Evolutionary conservation across 2,113 vertebrate species (phyloP), one percentile per base, ranked within the genome.

Genomic region (Galeopterus variegatus): DNA sequence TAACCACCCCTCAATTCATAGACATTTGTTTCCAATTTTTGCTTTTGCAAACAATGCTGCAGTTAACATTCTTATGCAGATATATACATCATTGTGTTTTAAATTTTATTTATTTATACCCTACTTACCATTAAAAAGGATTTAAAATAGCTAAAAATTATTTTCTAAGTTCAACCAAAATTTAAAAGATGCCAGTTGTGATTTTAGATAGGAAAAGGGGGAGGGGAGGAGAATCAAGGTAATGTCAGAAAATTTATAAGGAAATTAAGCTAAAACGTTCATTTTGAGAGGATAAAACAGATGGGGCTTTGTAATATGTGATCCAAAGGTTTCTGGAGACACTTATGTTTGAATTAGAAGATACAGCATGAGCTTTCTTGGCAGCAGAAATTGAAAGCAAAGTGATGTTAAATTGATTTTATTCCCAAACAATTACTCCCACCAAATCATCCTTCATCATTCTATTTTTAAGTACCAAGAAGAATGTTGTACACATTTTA

Each of bases 311-410:
- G 69, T 80, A 65, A 65, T 62, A 14, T 2, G 9, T 83, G 79
- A 87, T 83, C 95, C 72, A 64, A 90, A 92, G 95, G 58, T 89
- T 93, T 96, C 73, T 36, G 54, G 76, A 94, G 93, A 96, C 52
- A 65, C 93, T 88, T 58, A 15, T 72, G 84, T 70, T 88, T 94
- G 87, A 96, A 58, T 96, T 41, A 33, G 88, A 84, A 93, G 94
- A 94, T n/a, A 9, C 50, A 92, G 91, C 24, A 23, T 14, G 36
- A 79, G 58, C 26, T 36, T 76, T 83, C 69, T 62, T 88, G 92
- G 96, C 95, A 95, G 64, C 91, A 83, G 77, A 88, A 87, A 93
- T 33, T 14, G 80, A 93, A 97, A 97, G 95, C 97, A 97, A 92
- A 95, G 76, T 72, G 70, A 70, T 48, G 58, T 90, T 90, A 88